Conservation (phyloP, 2,113 vertebrate species). For the Thryonomys swinderianus region DNA sequence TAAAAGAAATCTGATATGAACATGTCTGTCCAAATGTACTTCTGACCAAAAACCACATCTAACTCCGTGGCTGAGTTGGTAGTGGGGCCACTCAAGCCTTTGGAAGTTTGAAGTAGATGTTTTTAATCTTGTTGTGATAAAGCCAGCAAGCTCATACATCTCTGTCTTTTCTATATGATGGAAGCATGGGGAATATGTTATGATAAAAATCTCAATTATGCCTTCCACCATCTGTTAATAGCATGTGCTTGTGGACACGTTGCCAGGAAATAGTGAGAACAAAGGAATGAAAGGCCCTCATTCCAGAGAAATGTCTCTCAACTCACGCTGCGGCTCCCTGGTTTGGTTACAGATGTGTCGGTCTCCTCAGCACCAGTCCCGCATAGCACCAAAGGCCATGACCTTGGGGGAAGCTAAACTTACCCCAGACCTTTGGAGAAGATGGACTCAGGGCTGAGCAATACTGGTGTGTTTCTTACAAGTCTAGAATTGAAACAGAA, state of each 20-base stretch:
- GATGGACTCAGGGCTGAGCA: not conserved
- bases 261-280: constrained; percentile 84
- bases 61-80: not conserved
- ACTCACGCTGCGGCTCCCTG: constrained; percentile 28
- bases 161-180: constrained; percentile 65
- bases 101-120: constrained; percentile 15
- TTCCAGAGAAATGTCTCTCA: constrained; percentile 69
- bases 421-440: not conserved
- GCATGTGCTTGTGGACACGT: constrained; percentile 77
- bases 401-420: not conserved
- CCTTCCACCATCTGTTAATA: constrained; percentile 85
- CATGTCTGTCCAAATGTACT: constrained; percentile 31
- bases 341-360: constrained; percentile 69
- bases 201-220: constrained; percentile 82
- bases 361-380: not conserved
- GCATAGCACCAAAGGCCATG: not conserved
- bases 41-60: constrained; percentile 64
- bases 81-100: not conserved
- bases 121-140: constrained; percentile 60
- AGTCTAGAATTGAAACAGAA: not conserved
- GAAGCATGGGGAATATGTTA: constrained; percentile 82
- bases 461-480: constrained; percentile 22
- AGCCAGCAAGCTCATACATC: constrained; percentile 51
- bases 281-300: constrained; percentile 79
- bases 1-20: constrained; percentile 23